These are phyloP conservation scores for Lissonota sp. DNA, from an alignment of 2,888 invertebrate genomes.

Conservation along the genomic window DNA sequence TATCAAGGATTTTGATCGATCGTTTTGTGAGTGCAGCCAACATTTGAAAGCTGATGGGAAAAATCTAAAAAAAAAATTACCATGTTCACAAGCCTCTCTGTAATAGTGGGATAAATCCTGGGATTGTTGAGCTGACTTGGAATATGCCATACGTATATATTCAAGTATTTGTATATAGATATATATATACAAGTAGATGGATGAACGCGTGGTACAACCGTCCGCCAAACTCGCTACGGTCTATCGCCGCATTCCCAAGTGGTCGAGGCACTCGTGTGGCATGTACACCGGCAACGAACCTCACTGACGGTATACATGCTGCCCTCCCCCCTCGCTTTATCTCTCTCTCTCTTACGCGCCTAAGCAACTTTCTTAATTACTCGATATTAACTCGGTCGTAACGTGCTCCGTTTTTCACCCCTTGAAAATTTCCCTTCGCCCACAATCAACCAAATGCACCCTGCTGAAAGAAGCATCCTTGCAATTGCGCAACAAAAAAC, in stretches of 20 bases:
- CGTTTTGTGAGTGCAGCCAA: too few species aligned
- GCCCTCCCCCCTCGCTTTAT: conserved; percentile 6
- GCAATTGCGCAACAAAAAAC: too few species aligned
- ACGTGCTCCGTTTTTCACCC: conserved; percentile 69
- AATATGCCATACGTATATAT: not conserved
- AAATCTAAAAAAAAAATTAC: too few species aligned
- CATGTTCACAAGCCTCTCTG: too few species aligned
- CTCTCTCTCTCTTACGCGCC: conserved; percentile 26
- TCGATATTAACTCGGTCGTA: conserved; percentile 82
- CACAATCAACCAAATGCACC: too few species aligned
- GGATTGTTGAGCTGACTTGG: too few species aligned
- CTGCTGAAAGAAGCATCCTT: too few species aligned
- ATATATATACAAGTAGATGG: not conserved
- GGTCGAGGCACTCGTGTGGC: conserved; percentile 68
- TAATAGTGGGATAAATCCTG: too few species aligned
- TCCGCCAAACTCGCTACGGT: conserved; percentile 41
- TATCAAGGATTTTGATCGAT: too few species aligned
- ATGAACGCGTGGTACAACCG: conserved; percentile 19
- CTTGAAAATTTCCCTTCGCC: too few species aligned
- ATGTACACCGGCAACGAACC: conserved; percentile 3
- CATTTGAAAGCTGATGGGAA: too few species aligned
- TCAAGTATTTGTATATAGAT: not conserved
- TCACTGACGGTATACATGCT: not conserved
- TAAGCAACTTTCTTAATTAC: conserved; percentile 82
- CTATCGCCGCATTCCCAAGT: conserved; percentile 74